Percentiles rank a stretch among this genome's conserved stretches.
Evolutionary conservation across 2,888 invertebrate genomes (phyloP).

Genomic region (Amblyteles armatorius): DNA sequence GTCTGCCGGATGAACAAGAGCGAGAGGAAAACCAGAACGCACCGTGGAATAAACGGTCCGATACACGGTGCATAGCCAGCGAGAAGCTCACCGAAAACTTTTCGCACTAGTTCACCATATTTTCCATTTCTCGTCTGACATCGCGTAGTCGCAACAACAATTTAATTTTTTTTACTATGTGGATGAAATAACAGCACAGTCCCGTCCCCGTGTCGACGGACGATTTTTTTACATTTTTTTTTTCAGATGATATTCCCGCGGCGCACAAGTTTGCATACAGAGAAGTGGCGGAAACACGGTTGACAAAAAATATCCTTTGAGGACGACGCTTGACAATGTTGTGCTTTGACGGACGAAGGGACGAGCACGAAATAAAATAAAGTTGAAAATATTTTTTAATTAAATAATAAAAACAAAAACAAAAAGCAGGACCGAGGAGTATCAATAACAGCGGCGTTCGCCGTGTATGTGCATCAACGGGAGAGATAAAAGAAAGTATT

Average conservation of each 20-base stretch:
- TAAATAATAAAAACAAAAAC: conserved; percentile 5
- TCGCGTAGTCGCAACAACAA: conserved; percentile 6
- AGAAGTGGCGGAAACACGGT: background rate
- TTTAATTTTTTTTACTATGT: conserved; percentile 13
- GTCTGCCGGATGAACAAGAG: conserved; percentile 14
- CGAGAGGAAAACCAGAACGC: conserved; percentile 21
- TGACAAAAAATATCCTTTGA: conserved; percentile 35
- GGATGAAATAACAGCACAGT: conserved; percentile 16
- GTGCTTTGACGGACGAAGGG: background rate
- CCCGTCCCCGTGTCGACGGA: background rate
- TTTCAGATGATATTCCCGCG: background rate
- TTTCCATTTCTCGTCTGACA: conserved; percentile 27
- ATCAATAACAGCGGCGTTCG: background rate
- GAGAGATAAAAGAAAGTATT: background rate
- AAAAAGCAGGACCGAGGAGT: background rate
- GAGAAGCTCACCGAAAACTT: conserved; percentile 13
- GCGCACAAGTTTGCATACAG: background rate
- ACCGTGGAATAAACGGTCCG: conserved; percentile 38
- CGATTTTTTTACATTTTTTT: background rate
- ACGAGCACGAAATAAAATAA: background rate
- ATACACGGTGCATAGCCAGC: conserved; percentile 33
- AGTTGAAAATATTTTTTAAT: background rate
- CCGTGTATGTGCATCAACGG: background rate
- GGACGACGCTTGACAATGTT: conserved; percentile 24
- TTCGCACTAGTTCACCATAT: conserved; percentile 6